Evolutionary conservation across 2,888 invertebrate genomes (phyloP), one percentile per base, ranked within the genome.

Genomic region (Drosophila diplacantha): DNA sequence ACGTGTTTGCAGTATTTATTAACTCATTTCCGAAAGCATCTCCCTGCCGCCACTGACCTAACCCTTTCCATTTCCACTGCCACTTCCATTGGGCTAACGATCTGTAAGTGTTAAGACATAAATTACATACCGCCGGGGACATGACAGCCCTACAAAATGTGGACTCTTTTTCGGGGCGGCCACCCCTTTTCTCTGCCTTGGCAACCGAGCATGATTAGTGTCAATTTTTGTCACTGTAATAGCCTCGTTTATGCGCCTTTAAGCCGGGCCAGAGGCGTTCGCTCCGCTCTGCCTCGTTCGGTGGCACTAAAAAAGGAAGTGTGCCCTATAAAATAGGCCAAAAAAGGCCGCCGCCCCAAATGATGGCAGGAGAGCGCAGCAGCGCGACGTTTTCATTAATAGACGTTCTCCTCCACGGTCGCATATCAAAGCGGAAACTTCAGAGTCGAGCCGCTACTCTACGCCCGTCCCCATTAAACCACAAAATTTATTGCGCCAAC

Each of bases 401-500:
- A 81, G 80, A 83, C 69, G 29, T 46, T 46, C 29, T 29, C 29
- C 29, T 14, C 29, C 16, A 26, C 26, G 80, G 83, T 81, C 81
- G 72, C 69, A 83, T 81, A 81, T 81, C 80, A 81, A 81, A 81
- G 80, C 71, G 71, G 75, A 61, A 82, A 81, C 79, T 75, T 81
- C 80, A 81, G 65, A 83, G 79, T 72, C 65, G 62, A 71, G 79
- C 80, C 79, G 79, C 69, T 69, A 73, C 69, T 74, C 81, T 69
- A 74, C 69, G 73, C 81, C 77, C 84, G 79, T 29, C 84, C 84
- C 86, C 87, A 87, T 87, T 87, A 86, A 86, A 87, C 86, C 86
- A 86, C 86, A 87, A 86, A 86, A 86, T 86, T 86, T 86, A 86
- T 87, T 86, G 74, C 84, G 60, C 76, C 84, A 81, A 77, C 85